Evolutionary conservation across 2,888 invertebrate species (phyloP), one percentile per base, ranked within the genome.

Genomic region (Eueremaeus valkanovi): DNA sequence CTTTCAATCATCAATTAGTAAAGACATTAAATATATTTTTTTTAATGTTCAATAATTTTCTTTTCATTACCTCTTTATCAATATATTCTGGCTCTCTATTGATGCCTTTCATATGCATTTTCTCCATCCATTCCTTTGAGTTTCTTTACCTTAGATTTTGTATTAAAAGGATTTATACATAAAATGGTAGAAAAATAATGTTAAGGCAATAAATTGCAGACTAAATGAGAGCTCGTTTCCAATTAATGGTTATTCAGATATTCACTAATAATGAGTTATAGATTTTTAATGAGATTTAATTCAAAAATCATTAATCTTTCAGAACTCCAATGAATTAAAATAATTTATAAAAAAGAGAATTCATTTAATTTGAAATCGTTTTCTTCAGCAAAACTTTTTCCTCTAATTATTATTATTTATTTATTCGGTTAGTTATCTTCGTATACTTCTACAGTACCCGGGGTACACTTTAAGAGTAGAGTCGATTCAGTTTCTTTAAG

Each of bases 1-100:
- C 29, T 29, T 29, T 58, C 55, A 58, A 58, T 8, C 58, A 58
- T 58, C 58, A 58, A 58, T 58, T 58, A 58, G 58, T 29, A 29
- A 24, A 29, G 9, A 29, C 58, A 29, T 58, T 29, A 5, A 58
- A 24, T 29, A 8, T 58, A 58, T 8, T 3, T 29, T 21, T 58
- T 58, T 58, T 29, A n/a, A n/a, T n/a, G n/a, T n/a, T n/a, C 58
- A 29, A 6, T 29, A 1, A 11, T 58, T 58, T 58, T 58, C 58
- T 24, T 29, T 58, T 58, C 24, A 58, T 58, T 58, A 11, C 16
- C 2, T 58, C 18, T 8, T 24, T 29, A 29, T 58, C 11, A 58
- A 29, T 24, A 18, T 58, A 13, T 58, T 27, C 21, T 24, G 29
- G 11, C 8, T 55, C 8, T 9, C 13, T 58, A 29, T 58, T 24